Conservation (phyloP, 2,113 vertebrate species). For the Gasterosteus aculeatus region DNA sequence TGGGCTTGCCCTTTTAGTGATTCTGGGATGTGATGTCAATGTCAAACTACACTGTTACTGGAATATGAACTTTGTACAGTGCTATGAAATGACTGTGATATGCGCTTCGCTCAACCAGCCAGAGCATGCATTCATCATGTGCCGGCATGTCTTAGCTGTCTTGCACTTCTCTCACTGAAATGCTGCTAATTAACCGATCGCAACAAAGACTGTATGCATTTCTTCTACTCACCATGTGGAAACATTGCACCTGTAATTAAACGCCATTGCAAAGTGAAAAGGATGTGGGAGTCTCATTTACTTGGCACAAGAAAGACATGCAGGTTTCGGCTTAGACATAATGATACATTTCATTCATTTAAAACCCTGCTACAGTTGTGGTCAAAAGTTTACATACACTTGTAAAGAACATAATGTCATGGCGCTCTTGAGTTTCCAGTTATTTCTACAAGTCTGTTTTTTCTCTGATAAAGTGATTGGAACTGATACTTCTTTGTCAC, state of each 20-base stretch:
- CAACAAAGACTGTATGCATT: not conserved
- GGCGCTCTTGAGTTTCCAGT: not conserved
- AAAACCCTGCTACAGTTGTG: not conserved
- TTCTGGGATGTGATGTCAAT: slow-evolving; percentile 40
- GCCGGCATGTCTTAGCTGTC: not conserved
- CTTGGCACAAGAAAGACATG: slow-evolving; percentile 8
- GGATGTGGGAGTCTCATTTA: not conserved
- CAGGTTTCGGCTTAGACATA: slow-evolving; percentile 9
- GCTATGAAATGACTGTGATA: not conserved
- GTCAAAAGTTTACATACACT: too few relatives aligned
- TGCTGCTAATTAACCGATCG: not conserved
- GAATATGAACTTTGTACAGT: slow-evolving; percentile 1
- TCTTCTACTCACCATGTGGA: not conserved
- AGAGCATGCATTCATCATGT: not conserved
- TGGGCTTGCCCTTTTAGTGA: not conserved
- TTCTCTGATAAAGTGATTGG: too few relatives aligned
- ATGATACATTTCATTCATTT: not conserved
- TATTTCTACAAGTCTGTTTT: too few relatives aligned
- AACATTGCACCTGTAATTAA: not conserved
- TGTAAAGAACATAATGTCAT: not conserved
- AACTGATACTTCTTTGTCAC: too few relatives aligned
- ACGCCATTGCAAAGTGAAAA: not conserved
- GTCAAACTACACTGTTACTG: slow-evolving; percentile 6
- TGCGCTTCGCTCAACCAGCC: not conserved
- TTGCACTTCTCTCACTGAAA: not conserved